phyloP scores from a whole-genome alignment of 2,113 vertebrate species.

The Datnioides undecimradiatus region DNA sequence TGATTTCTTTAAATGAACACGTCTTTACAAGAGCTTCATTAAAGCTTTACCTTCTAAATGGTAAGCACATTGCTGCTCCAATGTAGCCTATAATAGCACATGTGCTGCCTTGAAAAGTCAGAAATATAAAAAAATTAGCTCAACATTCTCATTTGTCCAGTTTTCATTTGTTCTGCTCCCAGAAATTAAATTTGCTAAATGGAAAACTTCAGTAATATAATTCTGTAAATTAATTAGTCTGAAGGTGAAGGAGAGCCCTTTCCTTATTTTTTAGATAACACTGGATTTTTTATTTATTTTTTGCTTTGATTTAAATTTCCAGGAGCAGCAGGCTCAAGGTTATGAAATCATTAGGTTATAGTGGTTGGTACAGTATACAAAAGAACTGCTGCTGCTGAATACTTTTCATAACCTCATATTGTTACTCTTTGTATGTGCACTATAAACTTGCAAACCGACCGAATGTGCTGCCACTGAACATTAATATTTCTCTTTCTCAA shows the following conservation, averaged over 20 bases:
- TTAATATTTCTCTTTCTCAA: neutral
- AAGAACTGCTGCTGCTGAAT: neutral
- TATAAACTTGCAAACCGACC: neutral
- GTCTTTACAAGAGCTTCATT: neutral
- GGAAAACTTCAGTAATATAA: neutral
- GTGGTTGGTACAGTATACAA: neutral
- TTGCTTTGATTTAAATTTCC: slow-evolving; percentile 18
- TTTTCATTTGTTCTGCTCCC: neutral
- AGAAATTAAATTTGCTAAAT: neutral
- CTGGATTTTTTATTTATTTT: neutral
- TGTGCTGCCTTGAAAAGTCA: neutral
- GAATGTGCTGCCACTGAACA: neutral
- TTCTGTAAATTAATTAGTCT: neutral
- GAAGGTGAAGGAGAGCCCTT: slow-evolving; percentile 10
- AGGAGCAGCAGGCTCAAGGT: slow-evolving; percentile 7
- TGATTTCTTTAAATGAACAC: neutral
- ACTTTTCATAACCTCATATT: neutral
- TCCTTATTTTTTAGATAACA: slow-evolving; percentile 15
- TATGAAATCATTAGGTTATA: neutral
- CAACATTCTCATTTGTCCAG: neutral
- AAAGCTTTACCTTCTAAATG: neutral
- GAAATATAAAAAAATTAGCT: neutral
- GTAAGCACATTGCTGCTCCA: neutral
- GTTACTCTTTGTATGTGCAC: neutral
- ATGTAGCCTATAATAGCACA: neutral